Conservation (phyloP, 2,113 vertebrate species). For the Crotalus viridis region DNA sequence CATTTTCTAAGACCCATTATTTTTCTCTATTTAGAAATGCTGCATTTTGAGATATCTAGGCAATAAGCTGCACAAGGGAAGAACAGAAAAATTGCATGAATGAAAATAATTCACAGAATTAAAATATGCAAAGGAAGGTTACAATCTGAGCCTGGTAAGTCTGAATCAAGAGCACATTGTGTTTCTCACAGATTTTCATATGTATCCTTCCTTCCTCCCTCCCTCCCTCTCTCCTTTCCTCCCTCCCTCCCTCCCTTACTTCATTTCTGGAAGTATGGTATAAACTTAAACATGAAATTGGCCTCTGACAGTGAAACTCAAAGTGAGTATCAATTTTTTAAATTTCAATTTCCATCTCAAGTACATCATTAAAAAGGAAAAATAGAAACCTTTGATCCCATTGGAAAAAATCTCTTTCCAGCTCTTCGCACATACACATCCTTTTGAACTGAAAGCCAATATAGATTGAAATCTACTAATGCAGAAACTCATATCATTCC, state of each 20-base stretch:
- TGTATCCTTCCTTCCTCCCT: neutral
- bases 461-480: neutral
- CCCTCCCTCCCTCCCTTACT: neutral
- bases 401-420: neutral
- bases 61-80: constrained; percentile 27
- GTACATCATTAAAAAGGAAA: neutral
- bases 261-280: neutral
- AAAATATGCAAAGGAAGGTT: constrained; percentile 34
- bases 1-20: neutral
- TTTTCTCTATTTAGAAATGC: constrained; percentile 16
- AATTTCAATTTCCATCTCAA: neutral
- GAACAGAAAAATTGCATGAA: neutral
- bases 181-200: constrained; percentile 37
- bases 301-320: neutral
- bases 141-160: constrained; percentile 35
- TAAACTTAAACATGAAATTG: neutral
- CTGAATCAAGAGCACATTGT: constrained; percentile 43
- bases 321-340: neutral
- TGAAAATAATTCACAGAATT: neutral
- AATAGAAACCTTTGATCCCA: neutral
- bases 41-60: constrained; percentile 4
- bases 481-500: neutral
- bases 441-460: neutral
- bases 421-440: neutral
- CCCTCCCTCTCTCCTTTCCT: neutral